Evolutionary conservation across 2,797 vertebrate species (phyloP).

Genomic region (Nyctibius grandis): DNA sequence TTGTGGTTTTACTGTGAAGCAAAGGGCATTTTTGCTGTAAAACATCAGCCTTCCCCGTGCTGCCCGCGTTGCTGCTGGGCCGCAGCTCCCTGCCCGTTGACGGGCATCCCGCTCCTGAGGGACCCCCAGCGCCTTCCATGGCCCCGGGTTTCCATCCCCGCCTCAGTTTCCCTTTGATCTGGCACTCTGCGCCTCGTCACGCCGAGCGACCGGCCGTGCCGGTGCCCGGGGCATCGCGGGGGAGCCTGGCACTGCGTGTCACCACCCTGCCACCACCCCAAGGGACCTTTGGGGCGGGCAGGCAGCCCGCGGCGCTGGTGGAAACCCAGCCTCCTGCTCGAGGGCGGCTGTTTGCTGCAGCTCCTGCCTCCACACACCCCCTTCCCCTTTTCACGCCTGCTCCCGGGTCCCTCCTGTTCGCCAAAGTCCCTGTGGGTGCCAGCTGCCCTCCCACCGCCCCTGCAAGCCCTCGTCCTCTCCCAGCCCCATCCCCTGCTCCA

Average conservation of each 20-base stretch:
- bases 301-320: not conserved
- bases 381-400: not conserved
- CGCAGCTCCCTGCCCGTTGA: not conserved
- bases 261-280: not conserved
- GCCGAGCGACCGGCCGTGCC: rapidly evolving
- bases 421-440: rapidly evolving
- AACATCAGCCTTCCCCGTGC: not conserved
- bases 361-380: not conserved
- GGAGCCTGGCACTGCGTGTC: not conserved
- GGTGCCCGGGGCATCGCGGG: rapidly evolving
- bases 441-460: not conserved
- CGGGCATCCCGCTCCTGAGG: not conserved
- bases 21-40: not conserved
- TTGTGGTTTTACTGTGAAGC: not conserved
- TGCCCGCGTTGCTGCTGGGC: not conserved
- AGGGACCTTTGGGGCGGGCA: not conserved
- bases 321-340: not conserved
- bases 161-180: slow-evolving; percentile 2
- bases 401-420: rapidly evolving
- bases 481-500: not conserved
- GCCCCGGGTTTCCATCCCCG: not conserved
- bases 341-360: not conserved
- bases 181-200: not conserved
- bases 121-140: not conserved
- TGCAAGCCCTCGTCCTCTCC: not conserved